Evolutionary conservation across 2,888 invertebrate species (phyloP), one percentile per base, ranked within the genome.

Genomic region (Cosmia pyralina): DNA sequence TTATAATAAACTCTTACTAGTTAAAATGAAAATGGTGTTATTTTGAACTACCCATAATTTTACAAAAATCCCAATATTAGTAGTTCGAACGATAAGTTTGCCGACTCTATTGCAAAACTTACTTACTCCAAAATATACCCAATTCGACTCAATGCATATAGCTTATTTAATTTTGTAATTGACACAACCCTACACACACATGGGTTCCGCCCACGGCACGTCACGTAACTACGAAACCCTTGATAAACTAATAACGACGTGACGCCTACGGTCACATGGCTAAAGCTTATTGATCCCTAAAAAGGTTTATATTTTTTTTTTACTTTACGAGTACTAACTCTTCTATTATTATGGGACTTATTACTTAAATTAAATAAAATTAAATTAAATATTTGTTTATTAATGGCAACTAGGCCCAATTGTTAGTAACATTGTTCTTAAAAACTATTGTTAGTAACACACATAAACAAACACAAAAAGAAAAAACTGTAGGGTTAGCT

Each of bases 241-340:
- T 63, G 50, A 60, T 71, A 60, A 83, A 83, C 83, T 83, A 78
- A 82, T 78, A 60, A 83, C 13, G 79, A 78, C 44, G 55, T 55
- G 58, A 60, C 55, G 71, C 46, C 55, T 41, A 52, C 59, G 22
- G 55, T 53, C 64, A 58, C 38, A 59, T 34, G 38, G 55, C 22
- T 22, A 41, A n/a, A 59, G 58, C 22, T 41, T 41, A 48, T 81
- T 50, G 53, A 82, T 57, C 77, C 19, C 46, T 62, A 52, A 55
- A 57, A 68, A 34, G 46, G 15, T 19, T n/a, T 11, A 41, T 22
- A n/a, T 53, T 48, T 50, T 59, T 46, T 4, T 50, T 72, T 38
- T 59, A 46, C n/a, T 41, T 6, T 28, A 28, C 28, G 28, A 28
- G 28, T 8, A 7, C n/a, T 19, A 34, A 41, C 11, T 28, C 6